Percentiles rank a stretch among this genome's conserved stretches.
These are phyloP conservation scores for Drosophila bipectinata DNA, from an alignment of 1,140 invertebrate genomes.

Conservation along the genomic window DNA sequence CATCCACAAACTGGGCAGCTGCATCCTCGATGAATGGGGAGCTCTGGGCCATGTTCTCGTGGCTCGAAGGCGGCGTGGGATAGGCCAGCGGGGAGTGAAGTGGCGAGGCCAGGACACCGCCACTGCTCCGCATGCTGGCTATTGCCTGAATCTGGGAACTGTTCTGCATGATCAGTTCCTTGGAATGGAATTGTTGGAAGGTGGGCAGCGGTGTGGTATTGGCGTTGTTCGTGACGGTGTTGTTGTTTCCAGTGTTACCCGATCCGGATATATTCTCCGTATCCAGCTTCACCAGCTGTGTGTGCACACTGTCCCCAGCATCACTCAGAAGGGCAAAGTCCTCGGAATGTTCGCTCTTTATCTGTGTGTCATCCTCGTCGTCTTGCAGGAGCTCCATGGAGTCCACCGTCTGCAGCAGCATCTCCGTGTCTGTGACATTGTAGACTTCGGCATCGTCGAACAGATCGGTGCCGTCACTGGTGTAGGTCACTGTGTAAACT, in stretches of 20 bases:
- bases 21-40: constrained; percentile 83
- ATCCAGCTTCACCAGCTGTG: constrained; percentile 66
- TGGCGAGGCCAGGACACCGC: constrained; percentile 86
- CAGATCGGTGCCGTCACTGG: constrained; percentile 67
- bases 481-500: constrained; percentile 81
- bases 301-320: constrained; percentile 46
- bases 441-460: constrained; percentile 87
- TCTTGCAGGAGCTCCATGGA: constrained; percentile 89
- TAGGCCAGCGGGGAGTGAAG: constrained; percentile 90
- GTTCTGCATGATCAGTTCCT: constrained; percentile 83
- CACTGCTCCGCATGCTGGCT: constrained; percentile 83
- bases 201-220: constrained; percentile 90
- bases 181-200: constrained; percentile 90
- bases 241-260: constrained; percentile 1
- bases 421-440: constrained; percentile 88
- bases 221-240: constrained; percentile 19
- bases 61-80: constrained; percentile 92
- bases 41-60: constrained; percentile 87
- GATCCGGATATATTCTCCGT: constrained; percentile 27
- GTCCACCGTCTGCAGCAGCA: constrained; percentile 87
- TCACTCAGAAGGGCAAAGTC: constrained; percentile 72
- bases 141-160: constrained; percentile 83
- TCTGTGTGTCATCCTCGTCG: constrained; percentile 87
- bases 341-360: constrained; percentile 84
- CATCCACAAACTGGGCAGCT: constrained; percentile 75